Conservation (phyloP, 1,140 invertebrate species). For the Chymomyza costata region DNA sequence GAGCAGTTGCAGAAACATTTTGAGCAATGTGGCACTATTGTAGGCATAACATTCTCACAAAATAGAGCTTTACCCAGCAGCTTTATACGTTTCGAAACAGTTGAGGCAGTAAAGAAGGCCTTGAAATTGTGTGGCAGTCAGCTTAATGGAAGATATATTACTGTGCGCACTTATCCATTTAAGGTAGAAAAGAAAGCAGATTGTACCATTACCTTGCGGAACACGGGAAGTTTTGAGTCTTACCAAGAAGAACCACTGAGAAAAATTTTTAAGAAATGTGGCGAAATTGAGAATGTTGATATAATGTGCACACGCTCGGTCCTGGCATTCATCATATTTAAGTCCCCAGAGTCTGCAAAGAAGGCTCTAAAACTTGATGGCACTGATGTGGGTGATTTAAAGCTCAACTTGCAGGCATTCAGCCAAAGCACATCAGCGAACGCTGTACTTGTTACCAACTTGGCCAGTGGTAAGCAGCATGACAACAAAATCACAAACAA, state of each 20-base stretch:
- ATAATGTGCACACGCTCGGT: conserved; percentile 34
- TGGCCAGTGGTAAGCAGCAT: conserved; percentile 31
- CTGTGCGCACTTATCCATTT: conserved; percentile 13
- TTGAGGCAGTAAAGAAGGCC: conserved; percentile 13
- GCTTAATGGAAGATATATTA: conserved; percentile 42
- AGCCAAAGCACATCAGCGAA: not conserved
- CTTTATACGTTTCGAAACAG: conserved; percentile 33
- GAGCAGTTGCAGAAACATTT: conserved; percentile 34
- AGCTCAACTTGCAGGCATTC: conserved; percentile 36
- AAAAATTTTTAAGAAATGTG: conserved; percentile 50
- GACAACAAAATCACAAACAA: too few species aligned
- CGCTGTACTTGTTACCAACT: conserved; percentile 35
- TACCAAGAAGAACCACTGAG: conserved; percentile 27
- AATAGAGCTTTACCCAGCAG: conserved; percentile 25
- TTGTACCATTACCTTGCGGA: conserved; percentile 35
- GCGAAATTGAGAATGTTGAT: conserved; percentile 32
- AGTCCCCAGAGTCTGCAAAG: conserved; percentile 21
- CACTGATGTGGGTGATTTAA: conserved; percentile 33
- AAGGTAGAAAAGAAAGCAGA: conserved; percentile 12
- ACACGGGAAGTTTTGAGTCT: conserved; percentile 29
- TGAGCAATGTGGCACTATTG: conserved; percentile 39
- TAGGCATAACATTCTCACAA: conserved; percentile 12
- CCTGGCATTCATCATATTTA: conserved; percentile 49
- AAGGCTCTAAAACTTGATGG: conserved; percentile 45
- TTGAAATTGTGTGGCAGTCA: conserved; percentile 43